phyloP scores from a whole-genome alignment of 2,888 invertebrate species.

The Crocallis elinguaria region DNA sequence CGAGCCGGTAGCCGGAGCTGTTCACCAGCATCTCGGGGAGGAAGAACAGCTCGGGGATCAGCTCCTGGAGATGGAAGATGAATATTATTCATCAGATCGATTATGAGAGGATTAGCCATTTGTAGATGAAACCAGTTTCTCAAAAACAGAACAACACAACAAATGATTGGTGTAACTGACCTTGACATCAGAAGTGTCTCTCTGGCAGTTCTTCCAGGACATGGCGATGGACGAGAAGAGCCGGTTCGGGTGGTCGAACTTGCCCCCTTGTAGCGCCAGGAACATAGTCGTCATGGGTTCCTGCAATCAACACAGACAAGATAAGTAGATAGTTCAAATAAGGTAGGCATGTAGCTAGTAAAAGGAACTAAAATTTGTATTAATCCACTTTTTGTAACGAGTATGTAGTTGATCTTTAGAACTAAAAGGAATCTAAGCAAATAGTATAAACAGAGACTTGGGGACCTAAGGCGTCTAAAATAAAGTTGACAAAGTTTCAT shows the following conservation, averaged over 20 bases:
- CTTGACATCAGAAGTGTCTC: conserved; percentile 99
- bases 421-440: too few species aligned
- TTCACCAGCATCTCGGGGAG: conserved; percentile 99
- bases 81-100: neutral
- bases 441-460: too few species aligned
- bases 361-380: too few species aligned
- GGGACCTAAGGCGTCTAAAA: too few species aligned
- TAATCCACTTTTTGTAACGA: too few species aligned
- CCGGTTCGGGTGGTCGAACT: conserved; percentile 99
- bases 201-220: conserved; percentile 99
- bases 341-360: too few species aligned
- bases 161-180: conserved; percentile 67
- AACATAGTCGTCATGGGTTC: conserved; percentile 99
- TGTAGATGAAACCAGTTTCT: too few species aligned
- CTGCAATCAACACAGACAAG: conserved; percentile 72
- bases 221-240: conserved; percentile 97
- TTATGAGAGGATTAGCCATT: neutral
- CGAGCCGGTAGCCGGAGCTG: conserved; percentile 91
- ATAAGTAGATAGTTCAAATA: too few species aligned
- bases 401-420: too few species aligned
- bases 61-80: conserved; percentile 86
- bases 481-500: too few species aligned
- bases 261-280: conserved; percentile 98
- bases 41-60: conserved; percentile 99
- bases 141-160: neutral